Conservation (phyloP, 2,888 invertebrate species). For the Tigriopus californicus region DNA sequence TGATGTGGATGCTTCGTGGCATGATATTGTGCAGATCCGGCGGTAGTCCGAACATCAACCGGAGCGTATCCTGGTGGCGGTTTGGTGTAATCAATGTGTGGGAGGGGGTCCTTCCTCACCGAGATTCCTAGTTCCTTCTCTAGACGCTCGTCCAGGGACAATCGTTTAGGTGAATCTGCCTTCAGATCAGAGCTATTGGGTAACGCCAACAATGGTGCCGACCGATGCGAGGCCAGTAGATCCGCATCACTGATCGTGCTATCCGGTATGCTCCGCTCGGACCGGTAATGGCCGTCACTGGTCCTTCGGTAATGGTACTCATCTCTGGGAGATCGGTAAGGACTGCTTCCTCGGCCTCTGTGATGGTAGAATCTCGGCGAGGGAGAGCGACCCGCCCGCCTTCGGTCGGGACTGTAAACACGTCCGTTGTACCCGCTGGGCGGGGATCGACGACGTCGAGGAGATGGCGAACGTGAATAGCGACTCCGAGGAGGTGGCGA, state of each 20-base stretch:
- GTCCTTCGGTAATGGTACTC: background rate
- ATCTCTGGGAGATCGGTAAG: background rate
- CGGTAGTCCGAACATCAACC: background rate
- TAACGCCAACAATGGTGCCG: conserved; percentile 2
- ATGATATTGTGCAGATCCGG: background rate
- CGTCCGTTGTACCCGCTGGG: too few species aligned
- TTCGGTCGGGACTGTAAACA: background rate
- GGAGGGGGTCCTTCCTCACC: conserved; percentile 15
- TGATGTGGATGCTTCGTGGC: background rate
- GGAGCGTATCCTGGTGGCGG: conserved; percentile 6
- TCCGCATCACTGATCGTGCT: conserved; percentile 36
- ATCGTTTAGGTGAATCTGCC: conserved; percentile 34
- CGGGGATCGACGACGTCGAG: too few species aligned
- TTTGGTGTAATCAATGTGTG: background rate
- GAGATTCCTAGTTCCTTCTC: conserved; percentile 38
- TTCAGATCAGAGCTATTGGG: conserved; percentile 10
- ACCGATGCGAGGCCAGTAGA: conserved; percentile 22
- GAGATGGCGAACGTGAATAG: background rate
- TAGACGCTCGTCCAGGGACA: conserved; percentile 40
- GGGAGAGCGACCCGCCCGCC: background rate
- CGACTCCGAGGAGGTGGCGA: background rate
- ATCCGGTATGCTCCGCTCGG: conserved; percentile 33
- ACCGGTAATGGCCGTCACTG: conserved; percentile 20
- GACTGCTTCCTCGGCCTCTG: background rate
- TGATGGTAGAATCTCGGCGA: background rate